Percentiles rank a stretch among this genome's conserved stretches.
Conservation (phyloP, 2,888 invertebrate species). For the Drosophila mayaguana region DNA sequence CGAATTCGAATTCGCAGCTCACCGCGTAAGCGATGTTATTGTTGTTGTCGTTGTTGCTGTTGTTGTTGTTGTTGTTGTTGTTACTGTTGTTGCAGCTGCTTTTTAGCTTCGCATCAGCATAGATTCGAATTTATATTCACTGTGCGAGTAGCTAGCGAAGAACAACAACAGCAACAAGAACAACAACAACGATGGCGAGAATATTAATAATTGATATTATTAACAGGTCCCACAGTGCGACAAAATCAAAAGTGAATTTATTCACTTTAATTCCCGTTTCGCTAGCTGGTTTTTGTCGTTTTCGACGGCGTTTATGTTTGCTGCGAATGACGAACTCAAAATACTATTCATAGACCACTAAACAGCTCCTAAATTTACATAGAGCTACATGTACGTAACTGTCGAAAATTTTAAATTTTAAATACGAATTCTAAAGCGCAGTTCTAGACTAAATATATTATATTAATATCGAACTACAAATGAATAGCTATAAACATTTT, state of each 20-base stretch:
- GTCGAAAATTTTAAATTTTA: not conserved
- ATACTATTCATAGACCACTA: not conserved
- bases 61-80: conserved; percentile 16
- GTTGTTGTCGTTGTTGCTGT: too few relatives aligned
- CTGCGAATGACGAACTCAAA: not conserved
- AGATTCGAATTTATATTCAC: conserved; percentile 16
- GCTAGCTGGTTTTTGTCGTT: conserved; percentile 37
- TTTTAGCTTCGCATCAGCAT: conserved; percentile 48
- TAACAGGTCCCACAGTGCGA: conserved; percentile 64
- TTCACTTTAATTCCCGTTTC: conserved; percentile 54
- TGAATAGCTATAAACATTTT: not conserved
- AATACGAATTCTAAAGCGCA: not conserved
- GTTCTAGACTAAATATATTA: not conserved
- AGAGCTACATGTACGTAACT: not conserved
- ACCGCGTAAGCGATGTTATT: too few relatives aligned
- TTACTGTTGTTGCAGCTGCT: conserved; percentile 14
- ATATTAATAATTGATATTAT: conserved; percentile 75
- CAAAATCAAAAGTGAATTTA: conserved; percentile 74
- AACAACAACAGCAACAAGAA: conserved; percentile 30
- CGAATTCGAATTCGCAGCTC: conserved; percentile 46
- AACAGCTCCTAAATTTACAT: not conserved
- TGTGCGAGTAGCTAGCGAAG: conserved; percentile 26
- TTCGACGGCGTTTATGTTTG: not conserved
- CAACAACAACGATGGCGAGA: conserved; percentile 41
- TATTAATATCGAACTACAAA: not conserved